A percentile compares a stretch with the other conserved stretches of the same genome.
Evolutionary conservation across 2,888 invertebrate genomes (phyloP).

Genomic region (Cynaeus angustus): DNA sequence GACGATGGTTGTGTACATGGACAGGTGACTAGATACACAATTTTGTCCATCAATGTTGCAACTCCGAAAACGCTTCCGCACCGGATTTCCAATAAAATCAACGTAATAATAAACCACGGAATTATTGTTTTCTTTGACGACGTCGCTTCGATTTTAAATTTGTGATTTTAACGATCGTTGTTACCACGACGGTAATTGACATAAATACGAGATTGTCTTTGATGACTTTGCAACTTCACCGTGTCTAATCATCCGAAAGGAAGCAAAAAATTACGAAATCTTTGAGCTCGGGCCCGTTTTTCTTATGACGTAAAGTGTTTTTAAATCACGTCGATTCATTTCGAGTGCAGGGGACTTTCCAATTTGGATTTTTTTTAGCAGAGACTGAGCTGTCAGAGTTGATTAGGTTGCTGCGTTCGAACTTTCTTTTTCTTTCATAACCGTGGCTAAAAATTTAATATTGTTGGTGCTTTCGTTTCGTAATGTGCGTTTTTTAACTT

Average conservation of each 20-base stretch:
- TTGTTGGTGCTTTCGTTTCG: constrained; percentile 2
- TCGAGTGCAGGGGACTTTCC: constrained; percentile 13
- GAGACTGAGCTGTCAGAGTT: constrained; percentile 21
- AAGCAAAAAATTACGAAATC: constrained; percentile 12
- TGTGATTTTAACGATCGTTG: too few species aligned
- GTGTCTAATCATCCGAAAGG: constrained; percentile 1
- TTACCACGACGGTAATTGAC: too few species aligned
- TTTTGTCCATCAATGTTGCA: constrained; percentile 32
- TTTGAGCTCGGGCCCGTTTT: background rate
- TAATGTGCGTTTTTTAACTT: background rate
- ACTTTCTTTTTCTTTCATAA: constrained; percentile 37
- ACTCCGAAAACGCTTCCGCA: too few species aligned
- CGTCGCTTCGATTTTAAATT: too few species aligned
- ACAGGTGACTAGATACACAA: constrained; percentile 36
- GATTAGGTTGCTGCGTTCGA: constrained; percentile 9
- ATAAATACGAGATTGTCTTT: too few species aligned
- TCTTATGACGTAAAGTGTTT: constrained; percentile 14
- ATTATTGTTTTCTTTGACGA: too few species aligned
- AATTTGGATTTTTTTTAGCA: constrained; percentile 22
- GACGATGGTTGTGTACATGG: too few species aligned
- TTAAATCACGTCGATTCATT: constrained; percentile 15
- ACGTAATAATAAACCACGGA: too few species aligned
- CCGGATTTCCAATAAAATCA: too few species aligned
- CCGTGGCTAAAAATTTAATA: constrained; percentile 29
- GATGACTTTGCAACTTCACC: background rate